Evolutionary conservation across 2,797 vertebrate species (phyloP).

Genomic region (Enteromius paludinosus): DNA sequence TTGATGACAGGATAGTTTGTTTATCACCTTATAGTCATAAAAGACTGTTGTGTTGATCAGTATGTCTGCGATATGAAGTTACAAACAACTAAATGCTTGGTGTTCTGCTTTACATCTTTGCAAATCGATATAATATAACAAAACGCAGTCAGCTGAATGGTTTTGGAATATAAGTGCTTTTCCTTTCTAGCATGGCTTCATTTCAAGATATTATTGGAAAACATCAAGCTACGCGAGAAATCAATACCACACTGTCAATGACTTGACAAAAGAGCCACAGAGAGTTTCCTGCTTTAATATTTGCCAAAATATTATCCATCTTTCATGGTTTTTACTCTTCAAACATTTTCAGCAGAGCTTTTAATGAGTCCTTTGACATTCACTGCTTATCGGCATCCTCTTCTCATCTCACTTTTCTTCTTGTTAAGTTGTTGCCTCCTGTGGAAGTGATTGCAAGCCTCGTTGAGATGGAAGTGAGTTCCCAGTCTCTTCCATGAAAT

Average conservation of each 20-base stretch:
- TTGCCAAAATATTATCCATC: neutral
- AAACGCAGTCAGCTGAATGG: neutral
- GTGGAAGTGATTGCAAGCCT: neutral
- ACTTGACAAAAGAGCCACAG: neutral
- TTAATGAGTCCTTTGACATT: conserved; percentile 16
- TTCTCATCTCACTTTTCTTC: neutral
- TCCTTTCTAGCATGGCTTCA: neutral
- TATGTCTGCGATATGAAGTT: neutral
- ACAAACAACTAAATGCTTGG: neutral
- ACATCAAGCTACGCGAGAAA: neutral
- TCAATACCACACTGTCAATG: neutral
- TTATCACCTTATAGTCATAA: neutral
- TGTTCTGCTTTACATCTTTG: neutral
- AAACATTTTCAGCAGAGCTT: conserved; percentile 10
- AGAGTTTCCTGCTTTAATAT: neutral
- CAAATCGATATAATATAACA: conserved; percentile 13
- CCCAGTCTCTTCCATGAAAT: neutral
- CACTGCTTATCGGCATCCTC: neutral
- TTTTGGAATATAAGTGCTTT: neutral
- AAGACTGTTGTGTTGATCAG: conserved; percentile 1
- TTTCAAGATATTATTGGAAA: neutral
- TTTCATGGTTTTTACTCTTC: neutral
- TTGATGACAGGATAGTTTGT: neutral
- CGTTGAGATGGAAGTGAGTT: neutral
- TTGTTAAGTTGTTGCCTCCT: conserved; percentile 12